Base-by-base conservation (phyloP, 2,797 vertebrate genomes). In the Malacoctenus gilli region DNA sequence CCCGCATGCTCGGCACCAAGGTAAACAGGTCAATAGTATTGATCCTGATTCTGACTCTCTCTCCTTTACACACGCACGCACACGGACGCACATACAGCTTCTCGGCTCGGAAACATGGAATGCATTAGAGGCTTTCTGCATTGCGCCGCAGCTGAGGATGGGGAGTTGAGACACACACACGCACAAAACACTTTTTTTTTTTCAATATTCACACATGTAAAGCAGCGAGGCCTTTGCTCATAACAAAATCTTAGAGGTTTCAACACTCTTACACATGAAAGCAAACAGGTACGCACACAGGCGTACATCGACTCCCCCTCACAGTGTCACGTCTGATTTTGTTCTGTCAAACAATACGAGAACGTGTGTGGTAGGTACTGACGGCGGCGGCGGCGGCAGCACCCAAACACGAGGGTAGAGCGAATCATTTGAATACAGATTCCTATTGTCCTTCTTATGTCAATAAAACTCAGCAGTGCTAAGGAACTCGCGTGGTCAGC, bases 21-120 rank as follows among this genome's bases (percentile, higher is more conserved):
- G 91, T 93, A 93, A 92, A 93, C 92, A 93, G 89, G 85, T 93
- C 92, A 93, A 93, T 93, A 93, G 79, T 93, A 93, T 93, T 80
- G 92, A 93, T 93, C 89, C 57, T 49, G 79, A 86, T 85, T 77
- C 88, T 85, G 82, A 86, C 83, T 85, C 83, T 64, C 75, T 35
- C 56, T 54, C 57, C 57, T 68, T 63, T 59, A 49, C 59, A 22
- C 49, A 20, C 44, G 12, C 22, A 52, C 72, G 77, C 58, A 67
- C 48, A 68, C 63, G 34, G 41, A 56, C 60, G 32, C 31, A 66
- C 54, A 65, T 41, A 72, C 82, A 85, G 77, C 66, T 80, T 76
- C 86, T 82, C 61, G 28, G 78, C 82, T 86, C 77, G 65, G 68
- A 84, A 90, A 90, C 89, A 91, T 81, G 85, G 81, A 89, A 90